Percentiles rank a stretch among this genome's conserved stretches.
Conservation (phyloP, 2,888 invertebrate species). For the Pachymerium ferrugineum region DNA sequence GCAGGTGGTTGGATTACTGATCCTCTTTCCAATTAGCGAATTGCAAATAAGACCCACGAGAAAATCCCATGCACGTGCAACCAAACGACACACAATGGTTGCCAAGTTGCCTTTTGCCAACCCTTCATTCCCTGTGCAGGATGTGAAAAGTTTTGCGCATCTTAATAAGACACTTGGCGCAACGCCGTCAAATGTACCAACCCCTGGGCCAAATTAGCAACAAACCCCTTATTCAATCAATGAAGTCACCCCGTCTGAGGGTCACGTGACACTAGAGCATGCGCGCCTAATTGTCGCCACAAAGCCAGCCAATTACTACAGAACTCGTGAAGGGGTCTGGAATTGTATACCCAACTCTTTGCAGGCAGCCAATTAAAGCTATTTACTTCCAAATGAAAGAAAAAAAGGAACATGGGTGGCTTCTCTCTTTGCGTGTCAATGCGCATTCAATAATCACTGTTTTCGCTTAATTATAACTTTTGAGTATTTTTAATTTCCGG, state of each 20-base stretch:
- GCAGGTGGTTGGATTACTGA: constrained; percentile 23
- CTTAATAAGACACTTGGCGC: neutral
- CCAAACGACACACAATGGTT: constrained; percentile 20
- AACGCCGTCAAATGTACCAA: neutral
- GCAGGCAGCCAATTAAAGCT: neutral
- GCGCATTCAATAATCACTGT: neutral
- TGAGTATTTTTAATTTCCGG: neutral
- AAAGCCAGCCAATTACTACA: constrained; percentile 6
- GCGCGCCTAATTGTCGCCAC: constrained; percentile 20
- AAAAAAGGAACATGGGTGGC: neutral
- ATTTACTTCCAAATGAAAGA: neutral
- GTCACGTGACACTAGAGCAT: constrained; percentile 4
- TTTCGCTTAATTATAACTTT: neutral
- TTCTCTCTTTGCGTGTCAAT: neutral
- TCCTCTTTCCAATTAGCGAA: constrained; percentile 19
- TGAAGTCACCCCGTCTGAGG: neutral
- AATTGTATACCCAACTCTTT: constrained; percentile 1
- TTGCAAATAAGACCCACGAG: constrained; percentile 19
- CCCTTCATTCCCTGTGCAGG: constrained; percentile 5
- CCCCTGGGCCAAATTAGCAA: neutral
- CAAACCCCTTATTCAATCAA: constrained; percentile 1
- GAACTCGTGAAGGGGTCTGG: neutral
- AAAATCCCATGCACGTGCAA: constrained; percentile 15
- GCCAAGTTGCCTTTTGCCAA: constrained; percentile 6
- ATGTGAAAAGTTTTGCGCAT: neutral